Evolutionary conservation across 2,113 vertebrate species (phyloP).

Genomic region (Cisticola juncidis): DNA sequence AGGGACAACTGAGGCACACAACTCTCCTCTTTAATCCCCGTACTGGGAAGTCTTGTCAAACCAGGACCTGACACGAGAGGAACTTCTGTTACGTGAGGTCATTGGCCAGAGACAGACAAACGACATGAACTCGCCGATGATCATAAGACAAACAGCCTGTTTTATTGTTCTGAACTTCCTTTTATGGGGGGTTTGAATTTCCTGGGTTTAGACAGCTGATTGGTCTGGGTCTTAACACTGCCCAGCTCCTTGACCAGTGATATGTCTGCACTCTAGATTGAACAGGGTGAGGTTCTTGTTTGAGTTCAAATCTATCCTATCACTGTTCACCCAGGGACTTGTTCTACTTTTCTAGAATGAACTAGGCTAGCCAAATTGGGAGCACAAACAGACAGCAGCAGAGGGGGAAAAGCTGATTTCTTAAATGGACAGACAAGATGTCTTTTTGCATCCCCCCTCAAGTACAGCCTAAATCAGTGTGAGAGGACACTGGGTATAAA

Average conservation of each 20-base stretch:
- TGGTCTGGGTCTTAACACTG: not conserved
- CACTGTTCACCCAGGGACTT: not conserved
- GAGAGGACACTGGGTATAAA: not conserved
- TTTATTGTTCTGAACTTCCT: not conserved
- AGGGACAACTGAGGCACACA: not conserved
- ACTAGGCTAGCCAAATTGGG: not conserved
- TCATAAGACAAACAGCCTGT: not conserved
- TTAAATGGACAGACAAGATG: not conserved
- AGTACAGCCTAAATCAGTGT: not conserved
- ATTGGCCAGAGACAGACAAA: not conserved
- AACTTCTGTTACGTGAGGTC: not conserved
- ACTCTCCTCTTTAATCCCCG: not conserved
- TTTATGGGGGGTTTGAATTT: not conserved
- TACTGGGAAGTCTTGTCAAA: not conserved
- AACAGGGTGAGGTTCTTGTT: not conserved
- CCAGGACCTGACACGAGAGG: not conserved
- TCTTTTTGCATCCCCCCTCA: not conserved
- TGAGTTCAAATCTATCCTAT: not conserved
- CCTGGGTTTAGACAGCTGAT: not conserved
- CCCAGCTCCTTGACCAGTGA: not conserved
- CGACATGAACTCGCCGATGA: not conserved
- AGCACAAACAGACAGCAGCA: accelerated
- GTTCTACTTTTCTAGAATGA: not conserved
- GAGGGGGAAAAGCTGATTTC: accelerated
- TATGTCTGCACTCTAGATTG: not conserved